Base-by-base conservation (phyloP, 1,140 invertebrate species). In the Phymastichus coffea region DNA sequence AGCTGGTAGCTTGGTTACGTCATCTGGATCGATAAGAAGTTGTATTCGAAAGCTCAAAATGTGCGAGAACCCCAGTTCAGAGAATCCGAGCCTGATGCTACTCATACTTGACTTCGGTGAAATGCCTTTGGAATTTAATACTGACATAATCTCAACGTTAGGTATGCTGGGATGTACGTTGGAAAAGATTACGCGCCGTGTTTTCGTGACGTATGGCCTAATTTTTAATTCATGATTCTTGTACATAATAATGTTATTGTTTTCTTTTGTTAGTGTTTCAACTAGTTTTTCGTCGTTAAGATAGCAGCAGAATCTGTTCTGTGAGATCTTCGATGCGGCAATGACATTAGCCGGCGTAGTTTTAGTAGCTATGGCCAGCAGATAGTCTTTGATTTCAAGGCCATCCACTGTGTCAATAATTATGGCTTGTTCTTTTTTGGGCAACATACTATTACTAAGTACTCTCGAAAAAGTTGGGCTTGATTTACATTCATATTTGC, bases 1-100 rank as follows among this genome's bases (percentile, higher is more conserved):
- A 1, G 23, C 12, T 4, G 33, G 30, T 14, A 48, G 9, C 46
- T 62, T 62, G 28, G 49, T 20, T 3, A 52, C 12, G 20, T 62
- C 37, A 28, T 52, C 20, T 10, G 17, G 7, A 4, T 52, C 2
- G n/a, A 52, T 38, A 14, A 7, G 15, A 7, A 37, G 10, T 14
- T 37, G 35, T 14, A 10, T 37, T 6, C 35, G 14, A 37, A 7
- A 37, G 20, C 49, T 52, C 8, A 38, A 7, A 9, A 52, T 22
- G 25, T 52, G 49, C 8, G 28, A 35, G 12, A 35, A 52, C 4
- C 35, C 20, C 10, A 9, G 15, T 8, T 48, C 25, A 2, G 7
- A 2, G 14, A 41, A 26, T 25, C 38, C 37, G 3, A 26, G 37
- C 40, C 25, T 54, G 1, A 54, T 7, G 19, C n/a, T 41, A 1